Conservation (phyloP, 2,113 vertebrate species). For the Poecilia latipinna region DNA sequence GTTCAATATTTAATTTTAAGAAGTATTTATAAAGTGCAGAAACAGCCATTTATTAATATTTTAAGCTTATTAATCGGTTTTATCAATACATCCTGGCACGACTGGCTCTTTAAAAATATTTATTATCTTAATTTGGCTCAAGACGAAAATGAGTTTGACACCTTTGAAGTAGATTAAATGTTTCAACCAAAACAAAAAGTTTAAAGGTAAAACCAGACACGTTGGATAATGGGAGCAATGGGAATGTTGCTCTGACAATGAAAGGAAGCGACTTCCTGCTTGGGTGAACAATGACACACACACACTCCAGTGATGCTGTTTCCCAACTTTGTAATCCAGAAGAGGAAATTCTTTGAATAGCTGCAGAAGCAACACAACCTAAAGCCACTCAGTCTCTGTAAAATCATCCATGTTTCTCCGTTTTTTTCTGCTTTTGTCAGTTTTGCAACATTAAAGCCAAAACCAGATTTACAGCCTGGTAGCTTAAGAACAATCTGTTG, state of each 20-base stretch:
- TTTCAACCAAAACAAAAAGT: neutral
- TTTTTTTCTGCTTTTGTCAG: neutral
- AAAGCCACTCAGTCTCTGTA: neutral
- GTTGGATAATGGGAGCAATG: slow-evolving; percentile 4
- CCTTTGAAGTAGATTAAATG: neutral
- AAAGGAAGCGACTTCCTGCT: slow-evolving; percentile 58
- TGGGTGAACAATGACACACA: slow-evolving; percentile 51
- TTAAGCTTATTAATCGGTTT: no score
- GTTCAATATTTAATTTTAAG: no score
- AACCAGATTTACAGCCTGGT: neutral
- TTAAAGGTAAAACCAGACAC: no score
- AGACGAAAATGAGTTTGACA: no score
- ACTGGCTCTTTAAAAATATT: no score
- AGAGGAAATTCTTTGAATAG: slow-evolving; percentile 30
- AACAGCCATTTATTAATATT: no score
- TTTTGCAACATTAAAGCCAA: neutral
- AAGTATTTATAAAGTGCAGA: no score
- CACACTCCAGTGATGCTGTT: neutral
- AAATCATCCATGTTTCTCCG: neutral
- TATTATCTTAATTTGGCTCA: no score
- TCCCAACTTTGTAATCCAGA: slow-evolving; percentile 9
- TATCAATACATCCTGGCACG: no score
- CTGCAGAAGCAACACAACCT: neutral
- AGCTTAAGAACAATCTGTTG: no score
- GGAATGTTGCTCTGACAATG: slow-evolving; percentile 51